phyloP scores from a whole-genome alignment of 1,140 invertebrate species.

The Forficula auricularia region DNA sequence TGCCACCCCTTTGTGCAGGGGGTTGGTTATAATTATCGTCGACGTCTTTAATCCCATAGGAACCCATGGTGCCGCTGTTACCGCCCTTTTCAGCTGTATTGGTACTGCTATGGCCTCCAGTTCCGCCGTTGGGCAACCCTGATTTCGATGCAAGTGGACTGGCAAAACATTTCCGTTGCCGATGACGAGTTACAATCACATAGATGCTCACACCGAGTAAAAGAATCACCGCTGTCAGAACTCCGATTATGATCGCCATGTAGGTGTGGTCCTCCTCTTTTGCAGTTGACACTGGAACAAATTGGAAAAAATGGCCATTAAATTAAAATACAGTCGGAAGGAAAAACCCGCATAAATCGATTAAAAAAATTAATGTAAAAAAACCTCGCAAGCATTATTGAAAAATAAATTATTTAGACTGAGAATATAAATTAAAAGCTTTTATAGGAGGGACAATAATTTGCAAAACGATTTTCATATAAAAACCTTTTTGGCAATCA shows the following conservation, averaged over 20 bases:
- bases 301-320: no score
- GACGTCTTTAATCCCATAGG: slow-evolving; percentile 23
- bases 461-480: no score
- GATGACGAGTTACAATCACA: slow-evolving; percentile 55
- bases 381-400: no score
- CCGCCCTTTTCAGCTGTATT: slow-evolving; percentile 32
- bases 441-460: no score
- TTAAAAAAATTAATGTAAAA: no score
- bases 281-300: slow-evolving; percentile 38
- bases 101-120: slow-evolving; percentile 30
- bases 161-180: slow-evolving; percentile 58
- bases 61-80: slow-evolving; percentile 16
- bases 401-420: no score
- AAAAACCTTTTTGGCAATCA: no score
- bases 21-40: slow-evolving; percentile 23
- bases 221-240: slow-evolving; percentile 58
- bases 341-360: no score
- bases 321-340: no score
- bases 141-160: slow-evolving; percentile 48
- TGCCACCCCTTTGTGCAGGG: slow-evolving; percentile 22
- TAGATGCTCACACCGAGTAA: slow-evolving; percentile 53
- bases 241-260: slow-evolving; percentile 65
- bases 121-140: slow-evolving; percentile 21
- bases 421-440: no score
- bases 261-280: slow-evolving; percentile 54